Conservation (phyloP, 2,113 vertebrate species). For the Tiliqua scincoides region DNA sequence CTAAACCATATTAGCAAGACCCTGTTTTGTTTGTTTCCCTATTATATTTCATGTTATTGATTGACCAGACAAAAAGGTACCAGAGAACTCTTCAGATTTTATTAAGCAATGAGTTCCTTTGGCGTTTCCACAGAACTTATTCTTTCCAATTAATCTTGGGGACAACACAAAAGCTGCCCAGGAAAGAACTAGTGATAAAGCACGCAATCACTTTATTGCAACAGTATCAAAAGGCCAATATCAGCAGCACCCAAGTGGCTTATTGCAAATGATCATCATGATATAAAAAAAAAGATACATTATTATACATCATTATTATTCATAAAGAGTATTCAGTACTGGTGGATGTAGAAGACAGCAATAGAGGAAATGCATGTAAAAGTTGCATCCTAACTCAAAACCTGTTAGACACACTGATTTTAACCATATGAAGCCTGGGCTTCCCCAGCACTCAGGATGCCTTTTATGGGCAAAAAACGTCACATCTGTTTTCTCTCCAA, state of each 20-base stretch:
- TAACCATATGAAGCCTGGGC: too few species aligned
- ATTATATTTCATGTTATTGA: rapidly evolving
- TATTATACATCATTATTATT: neutral
- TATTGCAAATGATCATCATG: neutral
- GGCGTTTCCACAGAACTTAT: neutral
- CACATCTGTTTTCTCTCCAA: too few species aligned
- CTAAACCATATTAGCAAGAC: rapidly evolving
- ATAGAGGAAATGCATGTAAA: neutral
- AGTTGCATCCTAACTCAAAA: neutral
- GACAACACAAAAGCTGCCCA: constrained; percentile 11
- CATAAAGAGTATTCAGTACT: neutral
- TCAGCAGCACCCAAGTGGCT: neutral
- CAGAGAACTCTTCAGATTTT: neutral
- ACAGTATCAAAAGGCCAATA: neutral
- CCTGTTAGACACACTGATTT: neutral
- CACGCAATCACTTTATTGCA: neutral
- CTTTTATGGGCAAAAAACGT: too few species aligned
- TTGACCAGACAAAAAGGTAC: rapidly evolving
- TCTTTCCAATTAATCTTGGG: neutral
- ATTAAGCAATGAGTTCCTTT: neutral
- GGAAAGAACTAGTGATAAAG: neutral
- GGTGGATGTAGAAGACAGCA: rapidly evolving
- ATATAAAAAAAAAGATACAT: too few species aligned
- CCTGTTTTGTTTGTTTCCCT: neutral
- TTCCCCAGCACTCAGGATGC: too few species aligned